A percentile compares a stretch with the other conserved stretches of the same genome.
Evolutionary conservation across 2,888 invertebrate genomes (phyloP).

Genomic region (Tethea ocularis): DNA sequence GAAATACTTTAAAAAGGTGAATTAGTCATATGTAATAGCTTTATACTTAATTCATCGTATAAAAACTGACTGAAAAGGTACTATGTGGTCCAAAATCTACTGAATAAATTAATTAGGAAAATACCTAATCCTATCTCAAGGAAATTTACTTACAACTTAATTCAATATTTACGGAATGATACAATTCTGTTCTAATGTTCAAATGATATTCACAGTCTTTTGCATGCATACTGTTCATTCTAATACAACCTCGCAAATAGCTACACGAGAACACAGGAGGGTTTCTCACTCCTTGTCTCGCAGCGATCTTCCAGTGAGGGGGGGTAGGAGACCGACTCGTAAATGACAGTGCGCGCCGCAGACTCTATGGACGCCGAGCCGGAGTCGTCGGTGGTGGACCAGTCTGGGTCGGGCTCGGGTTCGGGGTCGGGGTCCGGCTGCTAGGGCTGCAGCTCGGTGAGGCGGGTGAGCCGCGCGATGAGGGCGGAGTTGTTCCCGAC

Average conservation of each 20-base stretch:
- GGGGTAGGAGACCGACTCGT: conserved; percentile 29
- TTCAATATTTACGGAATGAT: background rate
- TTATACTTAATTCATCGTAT: no score
- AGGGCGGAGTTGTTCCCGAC: conserved; percentile 52
- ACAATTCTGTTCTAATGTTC: no score
- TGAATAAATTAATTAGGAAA: no score
- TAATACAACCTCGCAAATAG: no score
- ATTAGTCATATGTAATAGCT: background rate
- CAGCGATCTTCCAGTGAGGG: background rate
- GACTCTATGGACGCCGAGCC: conserved; percentile 23
- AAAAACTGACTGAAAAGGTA: no score
- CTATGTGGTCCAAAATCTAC: no score
- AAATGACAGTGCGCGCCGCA: conserved; percentile 42
- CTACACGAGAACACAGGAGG: conserved; percentile 7
- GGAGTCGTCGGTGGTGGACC: background rate
- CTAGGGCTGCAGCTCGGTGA: conserved; percentile 37
- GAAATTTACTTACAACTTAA: no score
- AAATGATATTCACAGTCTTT: background rate
- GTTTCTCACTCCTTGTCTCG: background rate
- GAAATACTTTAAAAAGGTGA: background rate
- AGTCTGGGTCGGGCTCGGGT: background rate
- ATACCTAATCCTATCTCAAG: no score
- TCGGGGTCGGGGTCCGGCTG: conserved; percentile 14
- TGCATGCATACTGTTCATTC: background rate
- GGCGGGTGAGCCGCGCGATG: conserved; percentile 33